Percentiles rank a stretch among this genome's conserved stretches.
phyloP scores from a whole-genome alignment of 2,797 vertebrate species.

The Spinus olivaceus region DNA sequence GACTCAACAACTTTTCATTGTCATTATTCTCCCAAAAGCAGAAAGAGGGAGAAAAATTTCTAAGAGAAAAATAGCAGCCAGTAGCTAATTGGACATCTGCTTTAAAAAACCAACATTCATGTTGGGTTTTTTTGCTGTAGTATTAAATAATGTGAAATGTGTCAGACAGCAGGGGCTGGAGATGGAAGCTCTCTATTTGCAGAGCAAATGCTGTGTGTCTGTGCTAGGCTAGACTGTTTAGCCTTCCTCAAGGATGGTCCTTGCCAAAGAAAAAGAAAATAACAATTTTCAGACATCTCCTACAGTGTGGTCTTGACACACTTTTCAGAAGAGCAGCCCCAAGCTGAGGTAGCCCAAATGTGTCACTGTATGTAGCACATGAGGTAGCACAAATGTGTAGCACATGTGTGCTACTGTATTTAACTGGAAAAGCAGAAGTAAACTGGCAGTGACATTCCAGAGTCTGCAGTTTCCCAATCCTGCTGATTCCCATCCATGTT shows the following conservation, averaged over 20 bases:
- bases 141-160: not conserved
- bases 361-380: not conserved
- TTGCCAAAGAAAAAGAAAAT: not conserved
- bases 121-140: rapidly evolving
- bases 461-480: not conserved
- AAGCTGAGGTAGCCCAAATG: not conserved
- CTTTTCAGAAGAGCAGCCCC: not conserved
- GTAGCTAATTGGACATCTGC: slow-evolving; percentile 11
- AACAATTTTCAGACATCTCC: not conserved
- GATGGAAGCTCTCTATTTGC: not conserved
- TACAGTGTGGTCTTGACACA: not conserved
- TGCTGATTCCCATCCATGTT: not conserved
- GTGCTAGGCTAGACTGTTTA: not conserved
- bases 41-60: not conserved
- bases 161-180: not conserved
- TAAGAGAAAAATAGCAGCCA: slow-evolving; percentile 13
- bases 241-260: not conserved
- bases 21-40: not conserved
- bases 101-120: not conserved
- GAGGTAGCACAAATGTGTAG: not conserved
- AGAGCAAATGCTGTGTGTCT: not conserved
- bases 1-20: slow-evolving; percentile 7
- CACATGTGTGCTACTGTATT: not conserved
- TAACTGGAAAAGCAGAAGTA: not conserved
- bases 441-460: not conserved